Conservation (phyloP, 1,140 invertebrate genomes). For the Aphis craccivora region DNA sequence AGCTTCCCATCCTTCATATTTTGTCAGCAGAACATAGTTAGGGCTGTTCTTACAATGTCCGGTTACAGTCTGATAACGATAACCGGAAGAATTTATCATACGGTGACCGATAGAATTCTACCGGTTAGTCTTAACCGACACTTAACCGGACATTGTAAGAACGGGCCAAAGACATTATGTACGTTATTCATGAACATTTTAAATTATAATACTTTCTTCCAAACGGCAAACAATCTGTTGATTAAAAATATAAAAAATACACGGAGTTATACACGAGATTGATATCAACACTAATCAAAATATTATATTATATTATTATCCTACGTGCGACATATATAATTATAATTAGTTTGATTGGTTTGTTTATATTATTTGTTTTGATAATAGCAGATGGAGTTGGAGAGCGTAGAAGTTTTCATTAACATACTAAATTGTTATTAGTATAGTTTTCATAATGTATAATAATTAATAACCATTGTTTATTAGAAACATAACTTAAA, state of each 20-base stretch:
- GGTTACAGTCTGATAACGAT: too few relatives aligned
- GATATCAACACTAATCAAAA: background rate
- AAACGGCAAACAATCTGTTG: background rate
- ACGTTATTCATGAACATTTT: background rate
- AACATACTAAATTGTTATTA: background rate
- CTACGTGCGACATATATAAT: background rate
- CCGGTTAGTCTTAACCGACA: too few relatives aligned
- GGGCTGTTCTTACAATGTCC: too few relatives aligned
- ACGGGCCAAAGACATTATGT: too few relatives aligned
- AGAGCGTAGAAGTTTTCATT: background rate
- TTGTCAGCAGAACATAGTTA: background rate
- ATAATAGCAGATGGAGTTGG: background rate
- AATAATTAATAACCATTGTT: background rate
- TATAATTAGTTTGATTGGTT: background rate
- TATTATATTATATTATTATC: too few relatives aligned
- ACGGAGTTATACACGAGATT: background rate
- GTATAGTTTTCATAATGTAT: background rate
- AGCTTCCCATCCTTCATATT: background rate
- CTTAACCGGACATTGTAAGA: too few relatives aligned
- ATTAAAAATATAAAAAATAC: background rate
- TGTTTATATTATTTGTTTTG: background rate
- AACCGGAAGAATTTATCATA: too few relatives aligned
- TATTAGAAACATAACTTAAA: background rate
- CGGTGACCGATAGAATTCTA: too few relatives aligned
- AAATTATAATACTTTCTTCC: background rate